A percentile compares a stretch with the other conserved stretches of the same genome.
These are phyloP conservation scores for Amphiprion clarkii DNA, from an alignment of 2,797 vertebrate genomes.

Conservation along the genomic window DNA sequence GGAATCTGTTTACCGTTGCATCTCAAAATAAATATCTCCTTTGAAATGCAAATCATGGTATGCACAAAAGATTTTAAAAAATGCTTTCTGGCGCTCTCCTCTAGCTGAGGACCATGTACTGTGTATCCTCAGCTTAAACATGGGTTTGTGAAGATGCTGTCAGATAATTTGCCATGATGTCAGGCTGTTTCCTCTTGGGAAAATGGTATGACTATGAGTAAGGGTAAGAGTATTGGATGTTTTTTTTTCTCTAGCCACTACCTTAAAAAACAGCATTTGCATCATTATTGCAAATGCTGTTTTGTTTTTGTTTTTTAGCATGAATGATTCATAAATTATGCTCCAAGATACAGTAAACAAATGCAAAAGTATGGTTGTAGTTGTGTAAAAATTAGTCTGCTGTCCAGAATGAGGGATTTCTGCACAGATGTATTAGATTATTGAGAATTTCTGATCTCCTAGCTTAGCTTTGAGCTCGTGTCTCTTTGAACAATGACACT, in stretches of 20 bases:
- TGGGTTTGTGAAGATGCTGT: constrained; percentile 30
- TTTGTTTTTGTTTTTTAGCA: background rate
- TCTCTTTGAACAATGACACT: constrained; percentile 55
- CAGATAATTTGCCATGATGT: constrained; percentile 34
- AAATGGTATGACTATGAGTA: constrained; percentile 14
- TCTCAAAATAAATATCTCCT: constrained; percentile 70
- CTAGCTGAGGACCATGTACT: constrained; percentile 25
- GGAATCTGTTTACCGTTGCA: constrained; percentile 48
- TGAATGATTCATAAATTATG: constrained; percentile 52
- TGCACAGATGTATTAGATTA: constrained; percentile 40
- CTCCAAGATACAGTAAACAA: constrained; percentile 25
- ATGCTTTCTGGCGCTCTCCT: constrained; percentile 24
- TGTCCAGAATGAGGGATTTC: constrained; percentile 31
- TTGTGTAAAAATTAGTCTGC: constrained; percentile 10
- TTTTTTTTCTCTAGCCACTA: constrained; percentile 26
- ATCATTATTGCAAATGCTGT: constrained; percentile 34
- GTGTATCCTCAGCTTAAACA: constrained; percentile 43
- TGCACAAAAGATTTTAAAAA: constrained; percentile 40
- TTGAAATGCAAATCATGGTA: constrained; percentile 71
- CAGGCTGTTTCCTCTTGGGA: constrained; percentile 29
- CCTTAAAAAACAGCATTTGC: constrained; percentile 33
- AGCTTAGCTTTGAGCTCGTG: constrained; percentile 49
- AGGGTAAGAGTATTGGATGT: background rate
- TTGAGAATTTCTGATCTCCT: constrained; percentile 41
- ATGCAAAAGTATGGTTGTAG: constrained; percentile 21